Evolutionary conservation across 2,113 vertebrate genomes (phyloP).

Genomic region (Phodopus roborovskii): DNA sequence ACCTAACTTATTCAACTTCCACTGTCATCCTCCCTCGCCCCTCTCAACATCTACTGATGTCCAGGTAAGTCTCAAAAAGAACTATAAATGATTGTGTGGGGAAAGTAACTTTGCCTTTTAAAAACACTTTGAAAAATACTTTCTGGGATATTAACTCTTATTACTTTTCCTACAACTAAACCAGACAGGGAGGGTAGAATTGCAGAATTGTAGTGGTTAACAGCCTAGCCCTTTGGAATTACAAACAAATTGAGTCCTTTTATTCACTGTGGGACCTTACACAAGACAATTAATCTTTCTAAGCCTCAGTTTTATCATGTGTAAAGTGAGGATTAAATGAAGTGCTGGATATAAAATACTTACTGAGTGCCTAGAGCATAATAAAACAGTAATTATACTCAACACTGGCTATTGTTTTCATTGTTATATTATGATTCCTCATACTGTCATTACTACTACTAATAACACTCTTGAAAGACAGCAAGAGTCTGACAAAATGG

Average conservation of each 20-base stretch:
- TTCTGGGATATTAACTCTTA: conserved; percentile 47
- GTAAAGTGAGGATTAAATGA: conserved; percentile 67
- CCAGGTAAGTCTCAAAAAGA: conserved; percentile 22
- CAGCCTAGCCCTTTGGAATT: conserved; percentile 24
- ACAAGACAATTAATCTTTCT: conserved; percentile 54
- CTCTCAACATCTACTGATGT: neutral
- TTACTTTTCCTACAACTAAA: conserved; percentile 54
- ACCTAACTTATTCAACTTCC: neutral
- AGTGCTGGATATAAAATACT: conserved; percentile 55
- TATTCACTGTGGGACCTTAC: conserved; percentile 57
- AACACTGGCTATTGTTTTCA: conserved; percentile 51
- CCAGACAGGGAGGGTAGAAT: neutral
- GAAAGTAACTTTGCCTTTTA: conserved; percentile 32
- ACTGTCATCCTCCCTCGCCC: no score
- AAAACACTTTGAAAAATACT: neutral
- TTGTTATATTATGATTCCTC: conserved; percentile 32
- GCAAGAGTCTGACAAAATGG: conserved; percentile 16
- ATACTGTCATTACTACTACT: conserved; percentile 34
- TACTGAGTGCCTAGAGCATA: conserved; percentile 13
- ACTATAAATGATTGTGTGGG: neutral
- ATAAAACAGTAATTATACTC: conserved; percentile 47
- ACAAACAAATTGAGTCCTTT: conserved; percentile 46
- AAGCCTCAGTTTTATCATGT: conserved; percentile 58
- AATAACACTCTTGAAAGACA: conserved; percentile 35
- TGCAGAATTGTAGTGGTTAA: neutral